phyloP scores from a whole-genome alignment of 35 echinoderm and acorn worm genomes.

The Apostichopus japonicus region DNA sequence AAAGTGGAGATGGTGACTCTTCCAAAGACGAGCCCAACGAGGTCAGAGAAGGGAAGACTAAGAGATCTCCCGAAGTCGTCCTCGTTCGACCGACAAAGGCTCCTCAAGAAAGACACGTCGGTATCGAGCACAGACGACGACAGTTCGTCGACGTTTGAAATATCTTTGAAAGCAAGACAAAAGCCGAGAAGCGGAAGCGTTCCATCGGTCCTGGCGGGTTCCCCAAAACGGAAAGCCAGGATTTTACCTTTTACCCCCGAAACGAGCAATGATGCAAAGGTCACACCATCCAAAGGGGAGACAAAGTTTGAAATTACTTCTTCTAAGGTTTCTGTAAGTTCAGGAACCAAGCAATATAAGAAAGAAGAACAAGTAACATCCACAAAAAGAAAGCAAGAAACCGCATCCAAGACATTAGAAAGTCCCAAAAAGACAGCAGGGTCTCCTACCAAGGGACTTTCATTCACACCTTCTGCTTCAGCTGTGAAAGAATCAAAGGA shows the following conservation, averaged over 20 bases:
- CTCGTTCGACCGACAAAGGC: not conserved
- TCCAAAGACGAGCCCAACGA: slow-evolving; percentile 24
- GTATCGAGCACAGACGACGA: slow-evolving; percentile 44
- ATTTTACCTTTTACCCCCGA: not conserved
- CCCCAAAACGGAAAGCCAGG: slow-evolving; percentile 21
- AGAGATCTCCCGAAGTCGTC: slow-evolving; percentile 2
- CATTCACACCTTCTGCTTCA: slow-evolving; percentile 1
- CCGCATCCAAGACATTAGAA: not conserved
- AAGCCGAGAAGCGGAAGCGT: slow-evolving; percentile 22
- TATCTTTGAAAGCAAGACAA: not conserved
- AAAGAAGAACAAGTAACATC: not conserved
- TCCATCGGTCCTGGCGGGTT: not conserved
- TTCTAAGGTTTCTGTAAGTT: not conserved
- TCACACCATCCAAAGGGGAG: not conserved
- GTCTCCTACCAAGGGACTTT: not conserved
- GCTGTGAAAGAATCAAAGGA: not conserved
- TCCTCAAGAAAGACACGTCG: not conserved
- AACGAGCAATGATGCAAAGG: not conserved
- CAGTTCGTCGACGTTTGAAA: slow-evolving; percentile 5
- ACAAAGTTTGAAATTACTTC: not conserved
- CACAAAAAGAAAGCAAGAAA: not conserved
- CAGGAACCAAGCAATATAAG: not conserved
- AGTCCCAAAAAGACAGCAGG: not conserved
- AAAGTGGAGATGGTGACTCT: slow-evolving; percentile 68
- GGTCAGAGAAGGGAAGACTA: not conserved